Percentiles rank a stretch among this genome's conserved stretches.
Evolutionary conservation across 2,888 invertebrate species (phyloP).

Genomic region (Zaprionus bogoriensis): DNA sequence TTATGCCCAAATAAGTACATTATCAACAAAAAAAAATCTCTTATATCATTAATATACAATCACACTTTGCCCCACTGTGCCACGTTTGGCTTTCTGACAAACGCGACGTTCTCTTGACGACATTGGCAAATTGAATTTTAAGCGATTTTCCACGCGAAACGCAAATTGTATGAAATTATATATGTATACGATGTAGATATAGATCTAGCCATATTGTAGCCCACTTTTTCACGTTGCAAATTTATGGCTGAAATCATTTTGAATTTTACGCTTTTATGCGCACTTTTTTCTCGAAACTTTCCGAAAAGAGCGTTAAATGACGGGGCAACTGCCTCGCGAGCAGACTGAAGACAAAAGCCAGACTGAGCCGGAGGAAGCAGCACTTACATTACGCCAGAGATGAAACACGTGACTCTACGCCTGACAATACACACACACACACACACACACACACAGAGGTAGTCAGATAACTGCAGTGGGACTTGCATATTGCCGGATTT

Average conservation of each 20-base stretch:
- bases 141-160: slow-evolving; percentile 43
- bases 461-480: slow-evolving; percentile 40
- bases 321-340: slow-evolving; percentile 17
- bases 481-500: slow-evolving; percentile 69
- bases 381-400: slow-evolving; percentile 62
- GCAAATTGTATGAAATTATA: slow-evolving; percentile 31
- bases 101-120: slow-evolving; percentile 34
- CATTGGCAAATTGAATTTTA: slow-evolving; percentile 63
- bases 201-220: slow-evolving; percentile 27
- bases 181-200: slow-evolving; percentile 8
- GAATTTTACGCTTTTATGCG: slow-evolving; percentile 13
- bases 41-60: too few species aligned
- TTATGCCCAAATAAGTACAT: too few species aligned
- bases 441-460: slow-evolving; percentile 1
- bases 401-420: slow-evolving; percentile 63
- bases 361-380: slow-evolving; percentile 11
- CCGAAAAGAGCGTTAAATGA: slow-evolving; percentile 41
- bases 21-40: too few species aligned
- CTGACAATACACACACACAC: slow-evolving; percentile 22
- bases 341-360: slow-evolving; percentile 36
- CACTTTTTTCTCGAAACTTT: slow-evolving; percentile 10
- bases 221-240: not conserved
- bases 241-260: slow-evolving; percentile 42
- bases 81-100: slow-evolving; percentile 33
- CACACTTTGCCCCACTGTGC: slow-evolving; percentile 25